Percentiles rank a stretch among this genome's conserved stretches.
Conservation (phyloP, 2,888 invertebrate species). For the Hemithea aestivaria region DNA sequence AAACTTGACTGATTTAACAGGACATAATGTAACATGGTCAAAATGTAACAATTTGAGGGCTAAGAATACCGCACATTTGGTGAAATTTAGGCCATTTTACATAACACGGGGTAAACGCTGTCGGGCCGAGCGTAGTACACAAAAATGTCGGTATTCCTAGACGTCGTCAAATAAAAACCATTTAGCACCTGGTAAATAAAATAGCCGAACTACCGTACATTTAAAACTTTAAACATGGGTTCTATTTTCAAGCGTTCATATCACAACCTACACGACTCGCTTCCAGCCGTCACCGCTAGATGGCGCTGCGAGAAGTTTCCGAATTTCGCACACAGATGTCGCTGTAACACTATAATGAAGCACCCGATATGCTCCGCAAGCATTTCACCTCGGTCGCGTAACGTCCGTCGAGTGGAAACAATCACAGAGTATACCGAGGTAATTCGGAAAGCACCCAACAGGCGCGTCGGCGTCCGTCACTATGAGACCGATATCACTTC, state of each 20-base stretch:
- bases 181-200: constrained; percentile 51
- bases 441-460: constrained; percentile 6
- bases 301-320: constrained; percentile 39
- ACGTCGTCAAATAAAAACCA: constrained; percentile 34
- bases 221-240: constrained; percentile 39
- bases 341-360: constrained; percentile 20
- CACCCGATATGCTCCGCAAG: constrained; percentile 28
- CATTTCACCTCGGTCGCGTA: constrained; percentile 32
- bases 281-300: constrained; percentile 42
- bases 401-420: constrained; percentile 37
- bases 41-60: constrained; percentile 26
- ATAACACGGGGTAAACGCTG: constrained; percentile 36
- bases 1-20: constrained; percentile 44
- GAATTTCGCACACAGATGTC: constrained; percentile 36
- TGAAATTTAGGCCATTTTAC: constrained; percentile 32
- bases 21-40: constrained; percentile 25
- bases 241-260: constrained; percentile 41
- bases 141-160: constrained; percentile 53
- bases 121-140: constrained; percentile 32
- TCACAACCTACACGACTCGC: constrained; percentile 62
- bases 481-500: constrained; percentile 76
- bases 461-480: constrained; percentile 40
- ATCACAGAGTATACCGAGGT: constrained; percentile 28
- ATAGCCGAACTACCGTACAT: constrained; percentile 25
- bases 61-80: constrained; percentile 56